Evolutionary conservation across 2,888 invertebrate species (phyloP).

Genomic region (Melipona beecheii): DNA sequence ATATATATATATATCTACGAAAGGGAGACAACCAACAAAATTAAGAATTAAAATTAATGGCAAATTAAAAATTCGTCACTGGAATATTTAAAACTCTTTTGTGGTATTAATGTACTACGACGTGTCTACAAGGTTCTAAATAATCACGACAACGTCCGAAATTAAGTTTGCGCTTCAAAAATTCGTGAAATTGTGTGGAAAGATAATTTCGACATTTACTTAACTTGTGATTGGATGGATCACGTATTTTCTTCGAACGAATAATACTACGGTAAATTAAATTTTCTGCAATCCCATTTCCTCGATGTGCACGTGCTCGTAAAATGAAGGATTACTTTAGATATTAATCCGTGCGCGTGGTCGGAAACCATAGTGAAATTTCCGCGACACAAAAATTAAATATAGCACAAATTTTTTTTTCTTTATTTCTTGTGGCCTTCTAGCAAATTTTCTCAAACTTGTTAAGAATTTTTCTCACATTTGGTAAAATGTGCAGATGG

Average conservation of each 20-base stretch:
- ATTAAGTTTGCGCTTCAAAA: background rate
- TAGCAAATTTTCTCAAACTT: background rate
- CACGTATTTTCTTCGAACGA: conserved; percentile 35
- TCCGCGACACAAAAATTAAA: conserved; percentile 21
- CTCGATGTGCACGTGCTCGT: conserved; percentile 31
- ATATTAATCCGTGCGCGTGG: conserved; percentile 47
- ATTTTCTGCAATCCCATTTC: conserved; percentile 43
- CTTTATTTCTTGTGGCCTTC: background rate
- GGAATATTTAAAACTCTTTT: no score
- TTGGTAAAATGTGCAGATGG: background rate
- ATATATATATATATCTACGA: no score
- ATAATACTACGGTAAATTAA: conserved; percentile 39
- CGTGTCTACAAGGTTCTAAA: no score
- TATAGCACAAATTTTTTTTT: conserved; percentile 17
- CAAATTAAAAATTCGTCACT: no score
- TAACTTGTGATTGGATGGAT: conserved; percentile 8
- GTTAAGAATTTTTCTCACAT: no score
- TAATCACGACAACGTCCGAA: background rate
- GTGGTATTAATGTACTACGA: background rate
- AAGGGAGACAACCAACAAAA: no score
- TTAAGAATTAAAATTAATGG: no score
- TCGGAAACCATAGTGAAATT: conserved; percentile 34
- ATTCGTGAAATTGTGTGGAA: background rate
- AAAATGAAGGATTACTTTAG: conserved; percentile 44
- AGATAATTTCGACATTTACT: conserved; percentile 16